These are phyloP conservation scores for Microplitis manilae DNA, from an alignment of 2,888 invertebrate species.

Conservation along the genomic window DNA sequence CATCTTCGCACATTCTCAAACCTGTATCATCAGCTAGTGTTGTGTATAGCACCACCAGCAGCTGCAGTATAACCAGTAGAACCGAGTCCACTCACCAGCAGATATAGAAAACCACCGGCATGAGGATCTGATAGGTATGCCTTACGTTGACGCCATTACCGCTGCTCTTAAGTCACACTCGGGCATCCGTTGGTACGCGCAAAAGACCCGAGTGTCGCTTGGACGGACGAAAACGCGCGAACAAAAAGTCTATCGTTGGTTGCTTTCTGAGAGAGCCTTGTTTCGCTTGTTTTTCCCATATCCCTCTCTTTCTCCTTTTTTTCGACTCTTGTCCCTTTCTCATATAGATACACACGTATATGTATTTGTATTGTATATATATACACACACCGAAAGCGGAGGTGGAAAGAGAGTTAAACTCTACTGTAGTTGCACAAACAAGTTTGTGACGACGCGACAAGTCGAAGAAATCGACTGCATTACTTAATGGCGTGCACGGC, in stretches of 20 bases:
- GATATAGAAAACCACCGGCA: neutral
- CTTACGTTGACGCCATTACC: constrained; percentile 62
- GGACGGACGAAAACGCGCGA: constrained; percentile 53
- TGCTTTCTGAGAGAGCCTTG: constrained; percentile 10
- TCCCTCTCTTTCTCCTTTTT: constrained; percentile 12
- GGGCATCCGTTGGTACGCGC: constrained; percentile 53
- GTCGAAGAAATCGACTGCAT: constrained; percentile 64
- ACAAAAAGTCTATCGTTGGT: constrained; percentile 53
- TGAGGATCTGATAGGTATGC: constrained; percentile 51
- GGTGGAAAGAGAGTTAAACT: constrained; percentile 42
- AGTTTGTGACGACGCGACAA: constrained; percentile 56
- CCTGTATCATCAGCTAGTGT: neutral
- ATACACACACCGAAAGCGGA: constrained; percentile 36
- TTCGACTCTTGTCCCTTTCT: constrained; percentile 13
- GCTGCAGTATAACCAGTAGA: neutral
- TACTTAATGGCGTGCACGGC: constrained; percentile 64
- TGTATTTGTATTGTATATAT: neutral
- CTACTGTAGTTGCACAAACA: constrained; percentile 37
- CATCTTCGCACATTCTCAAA: neutral
- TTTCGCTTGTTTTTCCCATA: constrained; percentile 6
- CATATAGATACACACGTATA: neutral
- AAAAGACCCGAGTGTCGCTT: constrained; percentile 40
- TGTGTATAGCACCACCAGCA: neutral
- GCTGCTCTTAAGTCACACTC: constrained; percentile 55
- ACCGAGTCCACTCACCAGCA: neutral